phyloP scores from a whole-genome alignment of 1,140 invertebrate genomes.

The Euglossa dilemma region DNA sequence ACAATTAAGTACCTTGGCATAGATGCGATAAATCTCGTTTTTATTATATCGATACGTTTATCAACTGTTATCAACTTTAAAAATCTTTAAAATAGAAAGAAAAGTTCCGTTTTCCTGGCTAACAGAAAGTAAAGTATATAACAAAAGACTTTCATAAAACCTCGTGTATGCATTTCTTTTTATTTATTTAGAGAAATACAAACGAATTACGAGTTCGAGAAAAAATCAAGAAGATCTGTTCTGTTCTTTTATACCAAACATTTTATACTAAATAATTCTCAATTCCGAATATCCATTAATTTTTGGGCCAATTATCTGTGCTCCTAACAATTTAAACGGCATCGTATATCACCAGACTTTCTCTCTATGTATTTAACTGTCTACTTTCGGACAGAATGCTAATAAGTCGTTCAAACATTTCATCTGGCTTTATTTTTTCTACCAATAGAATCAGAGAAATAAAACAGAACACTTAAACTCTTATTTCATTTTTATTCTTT shows the following conservation, averaged over 20 bases:
- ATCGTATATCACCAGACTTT: background rate
- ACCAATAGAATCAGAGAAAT: background rate
- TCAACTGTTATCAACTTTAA: too few species aligned
- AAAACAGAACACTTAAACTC: background rate
- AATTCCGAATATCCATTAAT: too few species aligned
- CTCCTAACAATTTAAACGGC: background rate
- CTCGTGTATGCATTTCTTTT: too few species aligned
- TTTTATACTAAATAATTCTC: background rate
- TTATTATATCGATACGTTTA: too few species aligned
- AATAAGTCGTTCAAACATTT: background rate
- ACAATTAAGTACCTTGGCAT: background rate
- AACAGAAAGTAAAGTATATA: too few species aligned
- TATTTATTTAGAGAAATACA: too few species aligned
- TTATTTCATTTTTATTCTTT: background rate
- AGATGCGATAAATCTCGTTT: too few species aligned
- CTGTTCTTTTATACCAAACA: background rate
- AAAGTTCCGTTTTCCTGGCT: too few species aligned
- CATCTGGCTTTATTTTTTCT: background rate
- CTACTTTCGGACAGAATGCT: background rate
- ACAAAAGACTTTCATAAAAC: too few species aligned
- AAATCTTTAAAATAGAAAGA: too few species aligned
- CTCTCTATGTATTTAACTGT: background rate
- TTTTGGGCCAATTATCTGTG: background rate
- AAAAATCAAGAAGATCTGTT: background rate
- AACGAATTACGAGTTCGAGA: too few species aligned